A percentile compares a stretch with the other conserved stretches of the same genome.
Evolutionary conservation across 1,140 invertebrate species (phyloP).

Genomic region (Lepidurus arcticus): DNA sequence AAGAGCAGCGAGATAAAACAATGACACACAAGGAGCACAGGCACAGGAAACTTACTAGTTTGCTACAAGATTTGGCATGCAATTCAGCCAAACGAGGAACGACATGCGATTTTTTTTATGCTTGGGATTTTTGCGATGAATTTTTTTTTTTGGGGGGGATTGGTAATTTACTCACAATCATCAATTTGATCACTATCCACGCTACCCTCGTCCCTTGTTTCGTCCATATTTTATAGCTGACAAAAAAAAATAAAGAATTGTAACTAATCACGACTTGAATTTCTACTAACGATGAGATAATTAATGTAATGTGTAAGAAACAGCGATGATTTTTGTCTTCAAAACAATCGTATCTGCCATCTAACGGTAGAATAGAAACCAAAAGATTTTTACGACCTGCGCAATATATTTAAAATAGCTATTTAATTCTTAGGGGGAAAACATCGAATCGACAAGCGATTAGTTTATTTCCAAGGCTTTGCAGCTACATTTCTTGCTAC

Average conservation of each 20-base stretch:
- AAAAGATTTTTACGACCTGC: no score
- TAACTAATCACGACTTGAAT: background rate
- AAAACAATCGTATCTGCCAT: no score
- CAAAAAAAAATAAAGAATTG: background rate
- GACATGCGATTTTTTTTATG: constrained; percentile 1
- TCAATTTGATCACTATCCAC: constrained; percentile 9
- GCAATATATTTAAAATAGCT: no score
- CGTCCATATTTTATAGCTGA: background rate
- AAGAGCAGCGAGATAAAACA: background rate
- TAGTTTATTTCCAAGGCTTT: no score
- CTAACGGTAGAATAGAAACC: no score
- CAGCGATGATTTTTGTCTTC: no score
- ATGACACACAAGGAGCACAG: background rate
- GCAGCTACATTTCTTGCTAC: no score
- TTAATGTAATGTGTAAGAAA: no score
- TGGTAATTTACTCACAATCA: constrained; percentile 8
- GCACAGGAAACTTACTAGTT: constrained; percentile 1
- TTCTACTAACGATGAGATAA: no score
- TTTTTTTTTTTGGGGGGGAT: background rate
- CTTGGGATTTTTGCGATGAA: background rate
- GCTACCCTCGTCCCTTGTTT: background rate
- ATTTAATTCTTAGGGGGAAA: no score
- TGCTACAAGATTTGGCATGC: constrained; percentile 12
- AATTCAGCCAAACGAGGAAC: constrained; percentile 1
- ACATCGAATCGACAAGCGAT: no score